Evolutionary conservation across 2,113 vertebrate species (phyloP).

Genomic region (Ictalurus punctatus): DNA sequence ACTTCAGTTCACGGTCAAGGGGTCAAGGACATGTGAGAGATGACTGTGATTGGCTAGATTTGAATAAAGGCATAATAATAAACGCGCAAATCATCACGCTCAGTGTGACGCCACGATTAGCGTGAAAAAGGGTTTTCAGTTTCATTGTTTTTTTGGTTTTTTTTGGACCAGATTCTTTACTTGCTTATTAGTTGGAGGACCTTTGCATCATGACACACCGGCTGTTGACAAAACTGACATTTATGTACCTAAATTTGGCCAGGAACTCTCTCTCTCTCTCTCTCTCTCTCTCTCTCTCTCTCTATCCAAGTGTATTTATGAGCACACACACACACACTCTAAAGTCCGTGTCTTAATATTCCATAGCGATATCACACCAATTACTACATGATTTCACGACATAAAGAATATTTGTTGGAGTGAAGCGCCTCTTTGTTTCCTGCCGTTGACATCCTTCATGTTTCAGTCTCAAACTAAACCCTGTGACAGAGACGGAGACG

Average conservation of each 20-base stretch:
- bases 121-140: not conserved
- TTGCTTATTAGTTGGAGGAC: not conserved
- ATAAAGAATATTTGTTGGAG: not conserved
- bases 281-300: too few relatives aligned
- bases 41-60: not conserved
- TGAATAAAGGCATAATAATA: not conserved
- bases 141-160: not conserved
- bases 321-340: not conserved
- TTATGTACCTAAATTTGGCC: not conserved
- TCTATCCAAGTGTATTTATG: not conserved
- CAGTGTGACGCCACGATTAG: not conserved
- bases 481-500: constrained; percentile 45
- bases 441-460: constrained; percentile 43
- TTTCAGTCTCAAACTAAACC: constrained; percentile 44
- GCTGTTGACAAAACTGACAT: not conserved
- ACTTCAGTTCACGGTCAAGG: not conserved
- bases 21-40: not conserved
- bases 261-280: not conserved
- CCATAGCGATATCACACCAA: not conserved
- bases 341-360: not conserved
- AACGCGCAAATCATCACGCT: not conserved
- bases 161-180: not conserved
- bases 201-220: not conserved
- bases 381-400: not conserved
- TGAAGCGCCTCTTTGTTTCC: constrained; percentile 34